A percentile compares a stretch with the other conserved stretches of the same genome.
Conservation (phyloP, 2,888 invertebrate genomes). For the Drosophila atroscutellata region DNA sequence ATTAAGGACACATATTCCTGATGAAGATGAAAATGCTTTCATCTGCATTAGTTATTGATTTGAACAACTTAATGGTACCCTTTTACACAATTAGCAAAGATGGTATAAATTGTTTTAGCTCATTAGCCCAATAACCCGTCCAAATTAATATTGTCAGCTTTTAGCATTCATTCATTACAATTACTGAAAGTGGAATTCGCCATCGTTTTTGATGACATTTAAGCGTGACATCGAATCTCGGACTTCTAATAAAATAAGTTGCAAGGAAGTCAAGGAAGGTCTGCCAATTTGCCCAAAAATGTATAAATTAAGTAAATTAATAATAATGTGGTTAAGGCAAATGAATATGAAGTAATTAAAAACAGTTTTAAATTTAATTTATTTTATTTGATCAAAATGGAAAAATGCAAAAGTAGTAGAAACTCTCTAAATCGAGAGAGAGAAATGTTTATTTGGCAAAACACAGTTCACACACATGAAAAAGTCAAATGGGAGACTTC, state of each 20-base stretch:
- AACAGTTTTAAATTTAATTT: neutral
- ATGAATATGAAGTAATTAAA: no score
- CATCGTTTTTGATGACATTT: conserved; percentile 19
- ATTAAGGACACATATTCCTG: neutral
- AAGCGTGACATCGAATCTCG: conserved; percentile 6
- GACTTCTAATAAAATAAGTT: neutral
- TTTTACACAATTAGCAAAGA: conserved; percentile 2
- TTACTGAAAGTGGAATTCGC: conserved; percentile 49
- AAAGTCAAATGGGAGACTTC: neutral
- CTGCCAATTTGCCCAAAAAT: neutral
- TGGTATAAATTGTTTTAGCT: conserved; percentile 22
- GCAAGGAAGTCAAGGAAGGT: neutral
- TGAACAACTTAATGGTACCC: neutral
- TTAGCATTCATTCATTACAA: conserved; percentile 46
- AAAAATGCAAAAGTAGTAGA: neutral
- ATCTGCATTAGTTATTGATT: neutral
- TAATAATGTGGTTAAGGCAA: neutral
- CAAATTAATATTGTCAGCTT: conserved; percentile 41
- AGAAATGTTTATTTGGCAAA: neutral
- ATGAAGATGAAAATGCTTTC: neutral
- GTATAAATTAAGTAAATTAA: neutral
- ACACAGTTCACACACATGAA: neutral
- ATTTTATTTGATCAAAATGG: neutral
- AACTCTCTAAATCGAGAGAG: neutral
- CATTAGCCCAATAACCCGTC: conserved; percentile 20